phyloP scores from a whole-genome alignment of 1,140 invertebrate genomes.

The Drosophila sp. region DNA sequence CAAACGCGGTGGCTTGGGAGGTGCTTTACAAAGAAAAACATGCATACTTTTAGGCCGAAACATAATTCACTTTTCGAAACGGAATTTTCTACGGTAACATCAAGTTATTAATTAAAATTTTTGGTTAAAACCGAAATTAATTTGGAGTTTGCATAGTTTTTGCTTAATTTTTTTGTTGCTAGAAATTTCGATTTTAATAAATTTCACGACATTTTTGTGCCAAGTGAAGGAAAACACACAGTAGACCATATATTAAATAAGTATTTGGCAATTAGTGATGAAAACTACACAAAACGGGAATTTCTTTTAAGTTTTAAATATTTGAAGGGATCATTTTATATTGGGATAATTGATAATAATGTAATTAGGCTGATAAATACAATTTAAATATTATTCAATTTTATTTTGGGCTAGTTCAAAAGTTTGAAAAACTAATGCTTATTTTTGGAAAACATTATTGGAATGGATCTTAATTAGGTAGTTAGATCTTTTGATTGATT shows the following conservation, averaged over 20 bases:
- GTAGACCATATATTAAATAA: neutral
- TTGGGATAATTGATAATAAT: too few species aligned
- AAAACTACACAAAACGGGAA: neutral
- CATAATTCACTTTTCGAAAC: neutral
- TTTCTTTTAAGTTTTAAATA: too few species aligned
- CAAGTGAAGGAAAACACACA: slow-evolving; percentile 1
- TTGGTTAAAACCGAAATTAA: neutral
- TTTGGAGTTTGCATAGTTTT: neutral
- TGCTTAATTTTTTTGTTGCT: neutral
- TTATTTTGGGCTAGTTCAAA: too few species aligned
- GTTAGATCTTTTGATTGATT: too few species aligned
- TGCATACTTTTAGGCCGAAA: slow-evolving; percentile 36
- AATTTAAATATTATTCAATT: too few species aligned
- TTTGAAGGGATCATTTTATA: too few species aligned
- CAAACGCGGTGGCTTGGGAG: slow-evolving; percentile 38
- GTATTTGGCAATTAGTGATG: neutral
- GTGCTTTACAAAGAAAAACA: slow-evolving; percentile 31
- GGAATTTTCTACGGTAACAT: neutral
- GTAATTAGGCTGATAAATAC: too few species aligned
- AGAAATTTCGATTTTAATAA: neutral
- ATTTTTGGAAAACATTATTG: too few species aligned
- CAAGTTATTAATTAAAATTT: neutral
- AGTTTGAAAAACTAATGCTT: too few species aligned
- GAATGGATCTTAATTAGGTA: too few species aligned
- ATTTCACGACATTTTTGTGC: neutral